Evolutionary conservation across 2,113 vertebrate genomes (phyloP).

Genomic region (Pontoporia blainvillei): DNA sequence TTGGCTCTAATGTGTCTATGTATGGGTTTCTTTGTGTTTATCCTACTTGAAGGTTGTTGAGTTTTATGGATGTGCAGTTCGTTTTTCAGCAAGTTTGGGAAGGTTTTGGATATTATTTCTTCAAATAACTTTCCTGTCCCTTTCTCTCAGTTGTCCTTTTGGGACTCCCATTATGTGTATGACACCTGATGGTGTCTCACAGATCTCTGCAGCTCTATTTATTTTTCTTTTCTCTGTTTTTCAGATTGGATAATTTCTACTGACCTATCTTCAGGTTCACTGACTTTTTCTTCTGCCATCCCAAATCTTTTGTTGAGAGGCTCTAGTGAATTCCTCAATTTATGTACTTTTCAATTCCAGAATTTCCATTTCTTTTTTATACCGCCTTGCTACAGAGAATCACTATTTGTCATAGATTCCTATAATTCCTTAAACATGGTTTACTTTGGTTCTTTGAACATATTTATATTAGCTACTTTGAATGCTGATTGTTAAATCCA

Average conservation of each 20-base stretch:
- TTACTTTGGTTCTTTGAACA: neutral
- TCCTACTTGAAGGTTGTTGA: neutral
- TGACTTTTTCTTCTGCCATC: neutral
- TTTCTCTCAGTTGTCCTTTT: neutral
- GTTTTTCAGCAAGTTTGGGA: neutral
- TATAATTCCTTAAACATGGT: neutral
- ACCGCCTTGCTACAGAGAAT: neutral
- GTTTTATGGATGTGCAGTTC: neutral
- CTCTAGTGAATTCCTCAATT: neutral
- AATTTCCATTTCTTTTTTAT: neutral
- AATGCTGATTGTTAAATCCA: neutral
- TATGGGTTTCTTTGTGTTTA: neutral
- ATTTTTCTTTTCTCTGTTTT: neutral
- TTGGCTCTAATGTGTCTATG: neutral
- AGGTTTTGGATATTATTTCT: neutral
- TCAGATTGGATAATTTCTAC: neutral
- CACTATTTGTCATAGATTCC: neutral
- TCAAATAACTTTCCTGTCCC: neutral
- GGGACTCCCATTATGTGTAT: neutral
- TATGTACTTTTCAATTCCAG: neutral
- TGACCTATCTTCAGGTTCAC: neutral
- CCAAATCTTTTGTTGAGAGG: neutral
- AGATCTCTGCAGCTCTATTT: neutral
- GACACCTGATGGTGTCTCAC: neutral
- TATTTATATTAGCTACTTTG: neutral